Evolutionary conservation across 2,113 vertebrate genomes (phyloP), one percentile per base, ranked within the genome.

Genomic region (Tamias sibiricus): DNA sequence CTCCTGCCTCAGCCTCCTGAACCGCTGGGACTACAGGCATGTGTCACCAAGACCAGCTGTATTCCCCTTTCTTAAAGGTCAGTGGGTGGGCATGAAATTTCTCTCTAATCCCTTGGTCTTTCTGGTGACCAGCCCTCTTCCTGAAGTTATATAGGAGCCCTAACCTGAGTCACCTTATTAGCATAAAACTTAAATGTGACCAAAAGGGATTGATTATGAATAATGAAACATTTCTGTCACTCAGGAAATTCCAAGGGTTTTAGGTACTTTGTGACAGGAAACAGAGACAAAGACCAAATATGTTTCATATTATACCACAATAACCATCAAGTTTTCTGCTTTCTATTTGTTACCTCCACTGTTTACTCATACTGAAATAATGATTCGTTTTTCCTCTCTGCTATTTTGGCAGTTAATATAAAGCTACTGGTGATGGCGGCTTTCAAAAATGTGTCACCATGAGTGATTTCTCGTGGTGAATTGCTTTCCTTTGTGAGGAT

Each of bases 391-490:
- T 91, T 91, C 30, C n/a, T 90, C n/a, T 90, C 28, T 54, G 44
- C 86, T 84, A 6, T 88, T 85, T 88, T 88, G 47, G 57, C 59
- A 81, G 49, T 59, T 89, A 35, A 16, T 95, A 2, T 90, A 79
- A 97, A 85, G 74, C 28, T 94, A 40, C n/a, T 69, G 30, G 82
- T 83, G 76, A 88, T 80, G 49, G 19, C 26, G 62, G 30, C 26
- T n/a, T 75, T 72, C 30, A 90, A 49, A 93, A 92, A n/a, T 76
- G 62, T 90, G 81, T 83, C 66, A 69, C 66, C 44, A 8, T 47
- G 44, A 85, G 37, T 85, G 69, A 54, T 79, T 83, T 22, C n/a
- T n/a, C n/a, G n/a, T n/a, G n/a, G n/a, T n/a, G 32, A 89, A 57
- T 71, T 85, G 77, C 32, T 80, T 91, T 95, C 64, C 72, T 74